Evolutionary conservation across 2,797 vertebrate species (phyloP), one percentile per base, ranked within the genome.

Genomic region (Thalassophryne amazonica): DNA sequence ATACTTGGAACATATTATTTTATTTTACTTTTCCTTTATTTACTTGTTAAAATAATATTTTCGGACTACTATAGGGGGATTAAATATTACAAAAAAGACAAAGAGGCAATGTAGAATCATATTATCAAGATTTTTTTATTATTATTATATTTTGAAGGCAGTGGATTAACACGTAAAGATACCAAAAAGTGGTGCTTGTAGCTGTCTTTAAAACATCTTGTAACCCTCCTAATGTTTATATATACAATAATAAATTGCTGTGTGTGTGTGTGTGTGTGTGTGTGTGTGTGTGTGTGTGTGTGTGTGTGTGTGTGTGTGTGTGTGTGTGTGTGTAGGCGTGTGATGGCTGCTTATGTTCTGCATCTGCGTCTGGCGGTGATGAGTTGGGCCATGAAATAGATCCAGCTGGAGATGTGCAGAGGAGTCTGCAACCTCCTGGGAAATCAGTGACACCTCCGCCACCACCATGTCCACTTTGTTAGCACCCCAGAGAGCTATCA

Each of bases 401-500:
- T 88, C 86, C 84, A 89, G 84, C 73, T 80, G 78, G 83, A 88
- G 84, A 87, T 92, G 93, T 92, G 92, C 86, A 86, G 92, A 92
- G 88, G 92, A 92, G 89, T 84, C 69, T 2, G 40, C 64, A 64
- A 91, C 90, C 94, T 91, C 93, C 62, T 89, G 94, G 95, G 94
- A 97, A 97, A 97, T 97, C 95, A 97, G 87, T 91, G 76, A 48
- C 69, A 75, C 76, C 68, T 76, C 73, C 69, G 88, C 89, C 88
- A 84, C 91, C 73, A 89, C 92, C 85, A 86, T 93, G 93, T 94
- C 93, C 93, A 91, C 92, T 93, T 91, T 91, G 92, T 90, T 90
- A 93, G 91, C 92, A 91, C 93, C 93, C 93, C 89, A 89, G 93
- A 94, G 93, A 92, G 91, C 92, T 93, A 95, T 97, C 94, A 95